Conservation (phyloP, 2,797 vertebrate genomes). For the Anguilla megastoma region DNA sequence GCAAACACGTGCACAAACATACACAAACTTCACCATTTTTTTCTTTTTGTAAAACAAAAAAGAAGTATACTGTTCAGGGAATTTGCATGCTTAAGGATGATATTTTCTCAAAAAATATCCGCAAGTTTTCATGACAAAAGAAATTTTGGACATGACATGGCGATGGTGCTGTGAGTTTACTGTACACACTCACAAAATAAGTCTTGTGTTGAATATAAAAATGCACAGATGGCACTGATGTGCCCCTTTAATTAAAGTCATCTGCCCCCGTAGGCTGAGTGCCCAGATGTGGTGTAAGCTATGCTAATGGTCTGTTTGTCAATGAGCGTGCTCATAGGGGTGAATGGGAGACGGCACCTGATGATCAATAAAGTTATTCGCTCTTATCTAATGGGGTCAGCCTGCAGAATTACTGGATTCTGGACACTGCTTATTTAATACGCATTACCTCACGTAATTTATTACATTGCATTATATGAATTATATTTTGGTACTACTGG, state of each 20-base stretch:
- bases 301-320: constrained; percentile 38
- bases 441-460: constrained; percentile 11
- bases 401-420: constrained; percentile 33
- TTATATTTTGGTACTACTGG: background rate
- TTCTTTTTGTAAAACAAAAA: background rate
- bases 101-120: background rate
- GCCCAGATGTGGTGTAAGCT: constrained; percentile 13
- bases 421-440: constrained; percentile 28
- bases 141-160: no score
- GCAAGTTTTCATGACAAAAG: background rate
- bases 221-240: constrained; percentile 4
- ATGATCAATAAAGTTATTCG: constrained; percentile 38
- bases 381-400: constrained; percentile 34
- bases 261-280: constrained; percentile 1
- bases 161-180: background rate
- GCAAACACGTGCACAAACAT: background rate
- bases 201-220: background rate
- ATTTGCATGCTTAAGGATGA: background rate
- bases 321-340: constrained; percentile 33
- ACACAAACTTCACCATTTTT: background rate
- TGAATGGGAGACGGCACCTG: constrained; percentile 36
- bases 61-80: background rate
- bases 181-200: background rate
- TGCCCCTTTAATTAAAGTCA: background rate
- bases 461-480: constrained; percentile 6